Conservation (phyloP, 2,113 vertebrate genomes). For the Hoplias malabaricus region DNA sequence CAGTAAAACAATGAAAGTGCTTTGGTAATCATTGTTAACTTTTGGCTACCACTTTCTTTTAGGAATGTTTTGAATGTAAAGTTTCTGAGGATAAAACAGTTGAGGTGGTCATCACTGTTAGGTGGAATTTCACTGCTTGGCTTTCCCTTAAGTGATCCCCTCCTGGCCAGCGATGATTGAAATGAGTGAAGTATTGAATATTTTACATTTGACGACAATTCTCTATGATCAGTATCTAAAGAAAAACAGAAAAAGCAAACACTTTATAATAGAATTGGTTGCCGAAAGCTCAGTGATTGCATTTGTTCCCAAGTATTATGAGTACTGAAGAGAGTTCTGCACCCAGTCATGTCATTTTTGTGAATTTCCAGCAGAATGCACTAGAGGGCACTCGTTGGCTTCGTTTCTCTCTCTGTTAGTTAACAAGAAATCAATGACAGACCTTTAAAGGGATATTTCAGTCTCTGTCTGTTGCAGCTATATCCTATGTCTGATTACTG, state of each 20-base stretch:
- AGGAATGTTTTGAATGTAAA: neutral
- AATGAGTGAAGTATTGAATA: neutral
- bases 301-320: neutral
- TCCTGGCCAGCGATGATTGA: neutral
- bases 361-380: neutral
- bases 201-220: neutral
- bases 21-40: neutral
- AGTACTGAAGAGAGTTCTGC: too few relatives aligned
- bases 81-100: neutral
- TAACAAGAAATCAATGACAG: neutral
- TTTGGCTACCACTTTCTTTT: neutral
- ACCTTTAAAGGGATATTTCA: too few relatives aligned
- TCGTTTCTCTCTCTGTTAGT: neutral
- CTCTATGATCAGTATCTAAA: conserved; percentile 18
- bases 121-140: neutral
- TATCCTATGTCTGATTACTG: too few relatives aligned
- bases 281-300: neutral
- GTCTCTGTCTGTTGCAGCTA: too few relatives aligned
- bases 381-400: neutral
- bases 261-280: neutral
- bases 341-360: too few relatives aligned
- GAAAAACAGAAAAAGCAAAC: neutral
- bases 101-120: neutral
- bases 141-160: neutral
- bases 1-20: neutral